Evolutionary conservation across 2,888 invertebrate species (phyloP).

Genomic region (Platerodrilus igneus): DNA sequence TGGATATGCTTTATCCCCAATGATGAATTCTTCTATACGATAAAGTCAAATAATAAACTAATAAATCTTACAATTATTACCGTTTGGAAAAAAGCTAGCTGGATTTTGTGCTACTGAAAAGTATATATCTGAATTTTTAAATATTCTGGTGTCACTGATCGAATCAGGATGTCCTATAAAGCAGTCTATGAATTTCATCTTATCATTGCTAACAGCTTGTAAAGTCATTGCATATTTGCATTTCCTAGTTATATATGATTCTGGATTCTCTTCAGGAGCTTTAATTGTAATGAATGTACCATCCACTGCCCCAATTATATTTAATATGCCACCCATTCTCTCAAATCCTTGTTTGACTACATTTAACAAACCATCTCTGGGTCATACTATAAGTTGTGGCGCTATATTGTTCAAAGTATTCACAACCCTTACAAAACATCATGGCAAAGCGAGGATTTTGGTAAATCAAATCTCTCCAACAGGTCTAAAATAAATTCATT

Average conservation of each 20-base stretch:
- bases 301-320: not conserved
- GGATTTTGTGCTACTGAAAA: too few relatives aligned
- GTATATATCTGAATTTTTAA: not conserved
- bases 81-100: too few relatives aligned
- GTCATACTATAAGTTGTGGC: not conserved
- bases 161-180: not conserved
- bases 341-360: not conserved
- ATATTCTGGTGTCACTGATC: not conserved
- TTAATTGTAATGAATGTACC: not conserved
- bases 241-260: not conserved
- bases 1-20: not conserved
- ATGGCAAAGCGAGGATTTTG: constrained; percentile 6
- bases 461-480: constrained; percentile 8
- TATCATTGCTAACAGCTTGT: not conserved
- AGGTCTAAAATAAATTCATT: constrained; percentile 2
- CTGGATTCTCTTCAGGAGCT: not conserved
- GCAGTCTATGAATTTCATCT: not conserved
- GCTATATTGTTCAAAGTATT: not conserved
- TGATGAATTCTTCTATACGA: not conserved
- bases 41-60: too few relatives aligned
- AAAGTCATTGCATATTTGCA: not conserved
- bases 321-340: not conserved
- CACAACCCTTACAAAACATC: constrained; percentile 8
- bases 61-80: too few relatives aligned
- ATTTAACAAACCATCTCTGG: too few relatives aligned